These are phyloP conservation scores for Lithosia quadra DNA, from an alignment of 2,888 invertebrate genomes.

Conservation along the genomic window DNA sequence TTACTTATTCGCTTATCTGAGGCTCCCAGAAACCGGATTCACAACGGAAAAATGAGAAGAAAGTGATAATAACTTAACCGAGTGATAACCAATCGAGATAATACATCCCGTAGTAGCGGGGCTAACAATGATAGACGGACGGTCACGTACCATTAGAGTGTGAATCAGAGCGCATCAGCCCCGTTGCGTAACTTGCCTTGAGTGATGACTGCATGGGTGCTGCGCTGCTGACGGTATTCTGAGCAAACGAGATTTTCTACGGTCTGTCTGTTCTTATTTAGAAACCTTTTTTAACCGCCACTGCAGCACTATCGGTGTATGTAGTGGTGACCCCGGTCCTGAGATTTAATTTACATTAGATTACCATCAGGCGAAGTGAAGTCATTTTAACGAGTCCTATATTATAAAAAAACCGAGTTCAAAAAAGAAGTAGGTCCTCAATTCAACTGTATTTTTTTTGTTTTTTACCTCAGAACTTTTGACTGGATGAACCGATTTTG, in stretches of 20 bases:
- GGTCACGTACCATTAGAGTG: slow-evolving; percentile 58
- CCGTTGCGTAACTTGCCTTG: slow-evolving; percentile 70
- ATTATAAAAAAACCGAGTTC: too few species aligned
- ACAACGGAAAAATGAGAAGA: not conserved
- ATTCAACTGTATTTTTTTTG: too few species aligned
- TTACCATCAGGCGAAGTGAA: too few species aligned
- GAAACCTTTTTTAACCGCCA: not conserved
- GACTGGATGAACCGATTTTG: too few species aligned
- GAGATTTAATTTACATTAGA: too few species aligned
- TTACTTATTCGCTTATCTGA: too few species aligned
- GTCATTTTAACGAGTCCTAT: too few species aligned
- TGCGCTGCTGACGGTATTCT: not conserved
- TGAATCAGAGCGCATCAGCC: slow-evolving; percentile 68
- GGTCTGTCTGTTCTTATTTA: not conserved
- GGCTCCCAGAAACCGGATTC: too few species aligned
- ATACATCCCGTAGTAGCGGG: slow-evolving; percentile 19
- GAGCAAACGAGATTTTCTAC: not conserved
- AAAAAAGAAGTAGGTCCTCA: too few species aligned
- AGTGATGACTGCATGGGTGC: slow-evolving; percentile 26
- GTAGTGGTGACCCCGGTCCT: too few species aligned
- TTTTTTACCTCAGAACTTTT: too few species aligned
- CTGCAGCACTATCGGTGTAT: too few species aligned
- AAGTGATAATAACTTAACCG: not conserved
- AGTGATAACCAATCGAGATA: slow-evolving; percentile 16
- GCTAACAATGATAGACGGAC: slow-evolving; percentile 22